Percentiles rank a stretch among this genome's conserved stretches.
Conservation (phyloP, 2,888 invertebrate species). For the Tetropium fuscum region DNA sequence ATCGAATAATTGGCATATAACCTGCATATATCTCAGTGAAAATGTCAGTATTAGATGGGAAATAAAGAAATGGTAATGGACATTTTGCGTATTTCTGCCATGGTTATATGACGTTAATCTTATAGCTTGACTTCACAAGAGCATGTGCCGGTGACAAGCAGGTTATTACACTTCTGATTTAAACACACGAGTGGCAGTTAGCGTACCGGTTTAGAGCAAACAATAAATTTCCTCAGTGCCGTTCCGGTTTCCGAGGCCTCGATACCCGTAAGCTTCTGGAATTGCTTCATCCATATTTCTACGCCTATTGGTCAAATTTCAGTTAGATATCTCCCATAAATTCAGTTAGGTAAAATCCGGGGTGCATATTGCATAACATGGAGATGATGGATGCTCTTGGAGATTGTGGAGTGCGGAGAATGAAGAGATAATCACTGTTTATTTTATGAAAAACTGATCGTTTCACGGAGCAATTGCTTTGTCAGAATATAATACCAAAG, state of each 20-base stretch:
- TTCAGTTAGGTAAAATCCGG: no score
- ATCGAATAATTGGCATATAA: no score
- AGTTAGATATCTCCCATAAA: constrained; percentile 29
- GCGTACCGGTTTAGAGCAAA: constrained; percentile 54
- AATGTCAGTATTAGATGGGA: constrained; percentile 12
- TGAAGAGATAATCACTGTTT: no score
- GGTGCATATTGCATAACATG: no score
- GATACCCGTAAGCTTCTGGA: constrained; percentile 28
- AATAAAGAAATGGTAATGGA: constrained; percentile 21
- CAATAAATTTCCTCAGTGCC: constrained; percentile 50
- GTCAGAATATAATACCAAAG: no score
- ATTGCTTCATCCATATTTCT: constrained; percentile 34
- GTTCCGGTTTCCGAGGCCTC: constrained; percentile 33
- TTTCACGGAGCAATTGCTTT: no score
- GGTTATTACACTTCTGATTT: constrained; percentile 61
- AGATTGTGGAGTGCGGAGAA: no score
- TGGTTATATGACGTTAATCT: constrained; percentile 22
- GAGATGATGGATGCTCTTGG: no score
- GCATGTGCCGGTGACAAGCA: constrained; percentile 59
- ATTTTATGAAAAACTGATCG: no score
- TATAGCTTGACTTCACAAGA: constrained; percentile 47
- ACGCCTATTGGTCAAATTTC: constrained; percentile 33
- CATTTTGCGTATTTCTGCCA: constrained; percentile 8
- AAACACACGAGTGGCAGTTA: constrained; percentile 54
- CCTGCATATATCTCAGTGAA: no score